Base-by-base conservation (phyloP, 2,797 vertebrate genomes). In the Otolemur crassicaudatus region DNA sequence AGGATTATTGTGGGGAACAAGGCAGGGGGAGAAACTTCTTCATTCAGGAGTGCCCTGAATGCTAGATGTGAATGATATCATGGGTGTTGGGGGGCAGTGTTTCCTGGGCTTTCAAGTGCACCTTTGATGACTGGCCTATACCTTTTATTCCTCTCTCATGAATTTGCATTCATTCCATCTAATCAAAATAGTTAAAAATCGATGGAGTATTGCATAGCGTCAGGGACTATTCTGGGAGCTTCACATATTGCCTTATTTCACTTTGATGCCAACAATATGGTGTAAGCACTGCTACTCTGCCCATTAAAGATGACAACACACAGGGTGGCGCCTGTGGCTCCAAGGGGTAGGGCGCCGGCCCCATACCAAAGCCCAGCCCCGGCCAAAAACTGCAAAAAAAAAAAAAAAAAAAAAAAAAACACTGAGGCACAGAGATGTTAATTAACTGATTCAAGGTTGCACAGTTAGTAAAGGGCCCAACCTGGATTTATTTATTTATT, bases 81-180 rank as follows among this genome's bases (percentile, higher is more conserved):
- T 43, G 3, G 0, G 2, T 5, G 11, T 20, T 11, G 40, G 27
- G 2, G 2, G 49, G n/a, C 1, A 10, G 16, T 9, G 0, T 61
- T 73, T 87, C 82, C 60, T 14, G 5, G 56, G 25, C 20, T 75
- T 56, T 67, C 27, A 63, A 60, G 65, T n/a, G 60, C 83, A 46
- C 12, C 46, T 31, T 34, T 37, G 20, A 25, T 16, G 19, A 81
- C 40, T 75, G 4, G 0, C 87, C 67, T 37, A 20, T 58, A 16
- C 53, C 37, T 80, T 61, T 80, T 27, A 72, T 14, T 81, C 72
- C 67, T 85, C 69, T 13, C 29, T 70, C 5, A 4, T 4, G 69
- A 87, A 34, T n/a, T 56, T 40, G 31, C 19, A 34, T 85, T 4
- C 34, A 58, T 34, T 91, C 17, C 58, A 22, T 79, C 92, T 75